phyloP scores from a whole-genome alignment of 2,113 vertebrate species.

The Phasianus colchicus region DNA sequence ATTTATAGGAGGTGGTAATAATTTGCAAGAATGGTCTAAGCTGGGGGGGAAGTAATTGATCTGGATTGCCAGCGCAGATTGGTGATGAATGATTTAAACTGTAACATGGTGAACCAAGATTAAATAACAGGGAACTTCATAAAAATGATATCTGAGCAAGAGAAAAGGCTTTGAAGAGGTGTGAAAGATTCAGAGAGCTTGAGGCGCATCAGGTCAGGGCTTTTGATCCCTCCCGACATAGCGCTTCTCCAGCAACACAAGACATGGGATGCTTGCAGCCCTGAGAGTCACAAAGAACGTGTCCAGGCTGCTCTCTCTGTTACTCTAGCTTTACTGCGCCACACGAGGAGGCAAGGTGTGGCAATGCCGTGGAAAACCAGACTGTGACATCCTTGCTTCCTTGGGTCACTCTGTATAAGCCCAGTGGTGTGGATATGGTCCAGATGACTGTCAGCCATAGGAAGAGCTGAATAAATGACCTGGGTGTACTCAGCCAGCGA shows the following conservation, averaged over 20 bases:
- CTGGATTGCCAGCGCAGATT: background rate
- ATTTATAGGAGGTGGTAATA: conserved; percentile 58
- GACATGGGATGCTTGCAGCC: background rate
- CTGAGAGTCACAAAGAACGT: background rate
- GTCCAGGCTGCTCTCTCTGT: background rate
- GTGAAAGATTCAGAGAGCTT: conserved; percentile 42
- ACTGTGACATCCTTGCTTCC: background rate
- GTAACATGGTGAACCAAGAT: background rate
- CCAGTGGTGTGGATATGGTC: background rate
- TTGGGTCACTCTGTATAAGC: background rate
- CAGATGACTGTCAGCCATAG: background rate
- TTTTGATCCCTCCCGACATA: background rate
- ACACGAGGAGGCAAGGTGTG: background rate
- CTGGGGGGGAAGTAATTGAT: conserved; percentile 42
- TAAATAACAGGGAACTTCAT: conserved; percentile 27
- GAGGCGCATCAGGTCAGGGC: background rate
- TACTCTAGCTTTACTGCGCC: background rate
- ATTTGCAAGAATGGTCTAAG: conserved; percentile 54
- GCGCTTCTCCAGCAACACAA: background rate
- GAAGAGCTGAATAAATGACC: background rate
- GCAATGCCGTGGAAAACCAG: background rate
- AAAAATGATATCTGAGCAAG: conserved; percentile 51
- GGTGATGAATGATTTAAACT: conserved; percentile 51
- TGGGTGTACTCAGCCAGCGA: background rate
- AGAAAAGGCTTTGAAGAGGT: conserved; percentile 41